A percentile compares a stretch with the other conserved stretches of the same genome.
These are phyloP conservation scores for Ctenomys sociabilis DNA, from an alignment of 2,113 vertebrate genomes.

Conservation along the genomic window DNA sequence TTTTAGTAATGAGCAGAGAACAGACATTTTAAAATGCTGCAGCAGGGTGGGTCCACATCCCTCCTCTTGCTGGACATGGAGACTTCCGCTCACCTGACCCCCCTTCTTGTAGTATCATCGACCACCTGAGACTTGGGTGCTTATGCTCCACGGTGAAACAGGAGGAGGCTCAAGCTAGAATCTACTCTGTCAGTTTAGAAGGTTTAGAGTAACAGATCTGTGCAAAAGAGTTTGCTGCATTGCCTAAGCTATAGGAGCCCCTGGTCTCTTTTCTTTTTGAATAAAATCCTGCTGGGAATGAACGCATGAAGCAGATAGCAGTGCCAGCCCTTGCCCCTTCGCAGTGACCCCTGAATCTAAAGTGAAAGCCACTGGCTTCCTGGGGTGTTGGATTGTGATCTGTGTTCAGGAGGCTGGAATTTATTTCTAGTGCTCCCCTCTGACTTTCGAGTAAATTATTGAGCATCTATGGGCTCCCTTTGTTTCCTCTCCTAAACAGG, in stretches of 20 bases:
- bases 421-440: conserved; percentile 5
- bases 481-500: conserved; percentile 53
- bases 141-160: not conserved
- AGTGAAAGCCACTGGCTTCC: conserved; percentile 23
- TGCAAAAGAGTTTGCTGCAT: not conserved
- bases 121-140: not conserved
- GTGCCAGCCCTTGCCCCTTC: not conserved
- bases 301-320: conserved; percentile 7
- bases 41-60: not conserved
- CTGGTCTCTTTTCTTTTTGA: not conserved
- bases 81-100: not conserved
- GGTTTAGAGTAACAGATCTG: not conserved
- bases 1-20: conserved; percentile 68
- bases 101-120: not conserved
- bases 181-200: not conserved
- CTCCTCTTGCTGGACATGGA: not conserved
- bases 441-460: conserved; percentile 47
- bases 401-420: not conserved
- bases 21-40: conserved; percentile 54
- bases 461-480: not conserved
- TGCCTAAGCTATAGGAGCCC: not conserved
- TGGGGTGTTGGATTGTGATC: not conserved
- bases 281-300: conserved; percentile 23
- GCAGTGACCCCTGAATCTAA: not conserved
- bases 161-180: not conserved